Evolutionary conservation across 2,797 vertebrate genomes (phyloP), one percentile per base, ranked within the genome.

Genomic region (Paramormyrops hopkinsi): DNA sequence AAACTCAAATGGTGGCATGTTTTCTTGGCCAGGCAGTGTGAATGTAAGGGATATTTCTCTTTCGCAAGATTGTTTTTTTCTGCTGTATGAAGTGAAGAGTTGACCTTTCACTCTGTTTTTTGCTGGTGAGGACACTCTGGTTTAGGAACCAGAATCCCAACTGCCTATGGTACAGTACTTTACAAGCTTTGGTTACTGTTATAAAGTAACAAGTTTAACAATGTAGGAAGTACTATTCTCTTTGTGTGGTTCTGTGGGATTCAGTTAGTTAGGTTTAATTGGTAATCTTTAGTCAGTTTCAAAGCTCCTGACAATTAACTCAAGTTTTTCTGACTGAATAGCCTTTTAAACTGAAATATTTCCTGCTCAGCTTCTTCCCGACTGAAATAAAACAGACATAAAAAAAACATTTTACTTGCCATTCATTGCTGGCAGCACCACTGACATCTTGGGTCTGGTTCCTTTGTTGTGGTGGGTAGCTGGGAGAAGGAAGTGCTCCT

Each of bases 401-500:
- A 85, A 85, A 50, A 51, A 85, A 48, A 73, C 9, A 86, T 79
- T 79, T 86, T 33, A 94, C 97, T 97, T 96, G 98, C 98, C 98
- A 76, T 97, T 98, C 93, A 98, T 95, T 88, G 98, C 98, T 91
- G 98, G 98, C 93, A 99, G 93, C 90, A 99, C 95, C 92, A 99
- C 92, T 29, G 98, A 98, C 97, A 99, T 99, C 96, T 99, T 99
- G 89, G 98, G 98, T 90, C 98, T 96, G 88, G 97, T 96, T 92
- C 98, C 98, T 96, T 99, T 99, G 94, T 98, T 99, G 94, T 98
- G 97, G 92, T 94, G 97, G 86, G 97, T 99, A 91, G 98, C 98
- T 92, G 98, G 98, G 94, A 99, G 92, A 3, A 99, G 95, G 86
- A 99, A 96, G 94, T 99, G 98, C 94, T 99, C 98, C 98, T 99